Base-by-base conservation (phyloP, 2,113 vertebrate species). In the Zosterops lateralis region DNA sequence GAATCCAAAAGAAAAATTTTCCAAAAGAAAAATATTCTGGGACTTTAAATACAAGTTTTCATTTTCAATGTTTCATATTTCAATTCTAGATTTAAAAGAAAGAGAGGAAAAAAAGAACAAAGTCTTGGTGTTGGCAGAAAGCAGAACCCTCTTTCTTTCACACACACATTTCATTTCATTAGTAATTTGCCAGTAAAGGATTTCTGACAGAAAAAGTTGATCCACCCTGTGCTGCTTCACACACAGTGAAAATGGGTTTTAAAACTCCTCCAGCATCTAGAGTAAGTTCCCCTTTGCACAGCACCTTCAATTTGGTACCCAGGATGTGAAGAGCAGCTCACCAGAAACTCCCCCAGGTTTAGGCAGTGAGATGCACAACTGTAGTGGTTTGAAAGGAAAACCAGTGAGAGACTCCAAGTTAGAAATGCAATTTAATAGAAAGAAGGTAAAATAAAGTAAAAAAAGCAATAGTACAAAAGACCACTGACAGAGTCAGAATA, bases 81-180 rank as follows among this genome's bases (percentile, higher is more conserved):
- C 15, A 87, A 14, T 54, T 81, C 22, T 58, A 42, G 15, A 74
- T 73, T 70, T n/a, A 42, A 78, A 60, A 45, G 7, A 56, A 64
- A 26, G 10, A 11, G 14, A 1, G 1, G 2, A 17, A 50, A 28
- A 29, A 8, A 3, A 17, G 1, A 38, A 10, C 13, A 36, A 38
- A 20, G 3, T n/a, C 26, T 57, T 40, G 10, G 12, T 29, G 76
- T 83, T 45, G 22, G 1, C 51, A 91, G 44, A 71, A 80, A 78
- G 15, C 10, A 81, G 42, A 68, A 14, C 31, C 17, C 53, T 87
- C 8, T 29, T 60, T 87, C 29, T 40, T 14, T 36, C 40, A 5
- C 16, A 25, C 7, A 36, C 5, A 10, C 2, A 65, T 22, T 48
- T 61, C 2, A 25, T 42, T 47, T 73, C 26, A 84, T 54, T 74